Conservation (phyloP, 92 coral and sea anemone genomes). For the Palythoa grandiflora region DNA sequence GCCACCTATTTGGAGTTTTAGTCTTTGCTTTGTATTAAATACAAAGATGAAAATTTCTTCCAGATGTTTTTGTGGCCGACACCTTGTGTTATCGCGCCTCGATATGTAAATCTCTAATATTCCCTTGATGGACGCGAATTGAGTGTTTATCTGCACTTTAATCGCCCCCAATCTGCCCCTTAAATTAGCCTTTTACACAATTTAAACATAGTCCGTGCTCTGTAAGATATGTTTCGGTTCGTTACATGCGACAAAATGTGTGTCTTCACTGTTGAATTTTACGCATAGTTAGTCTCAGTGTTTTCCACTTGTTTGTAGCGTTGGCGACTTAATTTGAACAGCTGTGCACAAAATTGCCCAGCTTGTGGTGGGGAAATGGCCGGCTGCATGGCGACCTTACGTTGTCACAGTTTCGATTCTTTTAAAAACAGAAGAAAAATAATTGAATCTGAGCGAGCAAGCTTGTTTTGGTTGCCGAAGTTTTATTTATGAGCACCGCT, state of each 20-base stretch:
- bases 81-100: conserved; percentile 7
- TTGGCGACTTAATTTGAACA: background rate
- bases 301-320: background rate
- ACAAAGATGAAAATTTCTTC: background rate
- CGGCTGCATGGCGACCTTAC: background rate
- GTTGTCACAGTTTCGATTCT: background rate
- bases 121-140: conserved; percentile 23
- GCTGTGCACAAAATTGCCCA: background rate
- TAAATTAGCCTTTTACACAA: conserved; percentile 38
- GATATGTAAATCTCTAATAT: conserved; percentile 24
- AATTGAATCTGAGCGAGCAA: background rate
- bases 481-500: background rate
- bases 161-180: conserved; percentile 39
- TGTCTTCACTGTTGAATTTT: background rate
- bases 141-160: conserved; percentile 44
- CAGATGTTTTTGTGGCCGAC: conserved; percentile 30
- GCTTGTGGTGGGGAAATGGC: conserved; percentile 9
- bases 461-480: background rate
- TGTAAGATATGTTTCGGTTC: background rate
- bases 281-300: background rate
- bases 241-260: background rate
- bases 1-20: conserved; percentile 1
- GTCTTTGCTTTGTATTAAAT: conserved; percentile 30
- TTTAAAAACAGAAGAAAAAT: background rate
- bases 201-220: conserved; percentile 28